Evolutionary conservation across 92 coral and sea anemone genomes (phyloP).

Genomic region (Heteractis magnifica): DNA sequence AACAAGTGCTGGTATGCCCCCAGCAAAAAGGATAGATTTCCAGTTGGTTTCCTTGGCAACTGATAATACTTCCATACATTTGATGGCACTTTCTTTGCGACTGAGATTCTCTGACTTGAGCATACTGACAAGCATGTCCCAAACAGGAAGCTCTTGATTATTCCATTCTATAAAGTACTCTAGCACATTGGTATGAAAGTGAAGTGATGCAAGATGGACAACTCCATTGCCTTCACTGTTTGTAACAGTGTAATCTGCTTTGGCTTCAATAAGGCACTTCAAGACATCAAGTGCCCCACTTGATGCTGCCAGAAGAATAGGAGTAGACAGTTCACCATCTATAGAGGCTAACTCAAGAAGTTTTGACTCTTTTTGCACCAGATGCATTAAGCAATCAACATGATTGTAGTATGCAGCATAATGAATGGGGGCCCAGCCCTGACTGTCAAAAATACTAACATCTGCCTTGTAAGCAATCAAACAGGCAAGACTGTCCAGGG

Average conservation of each 20-base stretch:
- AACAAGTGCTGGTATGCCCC: slow-evolving; percentile 85
- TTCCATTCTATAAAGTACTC: slow-evolving; percentile 86
- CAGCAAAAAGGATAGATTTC: slow-evolving; percentile 82
- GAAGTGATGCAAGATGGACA: slow-evolving; percentile 82
- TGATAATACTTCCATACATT: slow-evolving; percentile 87
- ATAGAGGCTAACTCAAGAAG: slow-evolving; percentile 76
- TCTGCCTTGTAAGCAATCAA: slow-evolving; percentile 94
- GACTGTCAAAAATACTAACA: slow-evolving; percentile 79
- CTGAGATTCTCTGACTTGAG: slow-evolving; percentile 67
- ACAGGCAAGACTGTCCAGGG: slow-evolving; percentile 91
- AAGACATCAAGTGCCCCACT: slow-evolving; percentile 95
- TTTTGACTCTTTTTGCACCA: slow-evolving; percentile 73
- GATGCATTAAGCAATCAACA: slow-evolving; percentile 84
- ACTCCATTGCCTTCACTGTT: slow-evolving; percentile 73
- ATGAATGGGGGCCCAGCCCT: slow-evolving; percentile 93
- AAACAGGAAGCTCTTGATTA: slow-evolving; percentile 77
- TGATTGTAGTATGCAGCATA: slow-evolving; percentile 96
- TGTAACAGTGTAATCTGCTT: slow-evolving; percentile 56
- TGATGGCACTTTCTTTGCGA: slow-evolving; percentile 78
- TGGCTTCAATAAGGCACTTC: slow-evolving; percentile 70
- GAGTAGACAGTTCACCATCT: slow-evolving; percentile 72
- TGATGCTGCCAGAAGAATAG: slow-evolving; percentile 90
- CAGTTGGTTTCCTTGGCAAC: slow-evolving; percentile 83
- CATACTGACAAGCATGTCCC: slow-evolving; percentile 93
- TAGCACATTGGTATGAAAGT: slow-evolving; percentile 85